Evolutionary conservation across 2,113 vertebrate genomes (phyloP), one percentile per base, ranked within the genome.

Genomic region (Perccottus glenii): DNA sequence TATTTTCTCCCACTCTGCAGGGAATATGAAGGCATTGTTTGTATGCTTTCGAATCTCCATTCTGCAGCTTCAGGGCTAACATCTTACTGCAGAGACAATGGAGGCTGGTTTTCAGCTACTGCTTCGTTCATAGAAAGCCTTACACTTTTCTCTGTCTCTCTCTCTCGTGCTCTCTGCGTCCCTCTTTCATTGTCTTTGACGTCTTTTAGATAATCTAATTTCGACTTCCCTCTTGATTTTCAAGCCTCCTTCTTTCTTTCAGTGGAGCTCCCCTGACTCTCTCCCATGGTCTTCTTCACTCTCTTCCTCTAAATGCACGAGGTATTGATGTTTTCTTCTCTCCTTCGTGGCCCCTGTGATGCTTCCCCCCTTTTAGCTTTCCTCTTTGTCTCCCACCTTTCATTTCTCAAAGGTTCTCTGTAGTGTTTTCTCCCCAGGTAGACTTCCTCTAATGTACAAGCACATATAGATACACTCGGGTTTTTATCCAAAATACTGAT

Each of bases 171-270:
- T 66, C 76, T 61, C 69, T 75, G 53, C 83, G 87, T 78, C 78
- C 80, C 68, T 77, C 74, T 65, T 76, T 85, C 81, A 90, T 88
- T 88, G 85, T 84, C 80, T 87, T 79, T 33, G 57, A 83, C 83
- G 84, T 86, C 86, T 86, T 84, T 88, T 82, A 86, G 70, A 86
- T 88, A 88, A 87, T 90, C 83, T 88, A 82, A 86, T 87, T 86
- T 85, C 71, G 88, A 86, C 80, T 83, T 87, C 73, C 73, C 83
- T 83, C 87, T 78, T 80, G 75, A 80, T 81, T 86, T 82, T 87
- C 75, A 65, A 81, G 75, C 82, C 84, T 81, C 73, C 67, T 69
- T 56, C 74, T 73, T 72, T 81, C 81, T 81, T 80, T 82, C 77
- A 67, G 78, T 4, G 60, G 71, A 80, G 72, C 69, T 77, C 77